These are phyloP conservation scores for Sturnira hondurensis DNA, from an alignment of 2,113 vertebrate species.

Conservation along the genomic window DNA sequence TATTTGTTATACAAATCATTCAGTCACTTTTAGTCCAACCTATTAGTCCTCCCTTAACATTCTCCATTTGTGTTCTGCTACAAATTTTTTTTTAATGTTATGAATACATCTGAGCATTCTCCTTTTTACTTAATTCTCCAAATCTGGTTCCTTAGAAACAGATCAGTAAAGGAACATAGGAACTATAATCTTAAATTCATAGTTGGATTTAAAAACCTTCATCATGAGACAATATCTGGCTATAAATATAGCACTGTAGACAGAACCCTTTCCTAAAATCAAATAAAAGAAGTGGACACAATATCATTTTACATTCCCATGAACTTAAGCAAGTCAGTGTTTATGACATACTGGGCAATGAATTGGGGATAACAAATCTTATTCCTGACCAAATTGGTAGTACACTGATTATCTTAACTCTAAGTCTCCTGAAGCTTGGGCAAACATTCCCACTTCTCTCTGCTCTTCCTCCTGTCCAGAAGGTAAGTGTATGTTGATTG, in stretches of 20 bases:
- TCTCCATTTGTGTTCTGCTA: neutral
- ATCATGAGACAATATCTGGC: neutral
- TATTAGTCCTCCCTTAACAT: neutral
- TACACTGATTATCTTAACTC: neutral
- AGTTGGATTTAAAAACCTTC: neutral
- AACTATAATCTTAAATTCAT: neutral
- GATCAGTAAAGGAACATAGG: neutral
- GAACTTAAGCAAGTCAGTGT: neutral
- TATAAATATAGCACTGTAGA: neutral
- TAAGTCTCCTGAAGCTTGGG: neutral
- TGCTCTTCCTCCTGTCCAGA: neutral
- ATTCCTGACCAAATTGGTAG: neutral
- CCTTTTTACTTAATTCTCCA: neutral
- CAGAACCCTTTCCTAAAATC: neutral
- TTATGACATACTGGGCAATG: neutral
- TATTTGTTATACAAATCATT: neutral
- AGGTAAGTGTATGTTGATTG: neutral
- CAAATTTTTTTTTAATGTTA: neutral
- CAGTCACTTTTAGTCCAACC: neutral
- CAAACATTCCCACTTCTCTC: neutral
- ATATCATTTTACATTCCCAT: neutral
- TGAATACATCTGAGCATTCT: neutral
- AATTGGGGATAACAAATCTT: neutral
- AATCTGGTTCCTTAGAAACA: neutral
- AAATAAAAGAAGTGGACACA: neutral